These are phyloP conservation scores for Dolichoris vasculosae DNA, from an alignment of 1,140 invertebrate species.

Conservation along the genomic window DNA sequence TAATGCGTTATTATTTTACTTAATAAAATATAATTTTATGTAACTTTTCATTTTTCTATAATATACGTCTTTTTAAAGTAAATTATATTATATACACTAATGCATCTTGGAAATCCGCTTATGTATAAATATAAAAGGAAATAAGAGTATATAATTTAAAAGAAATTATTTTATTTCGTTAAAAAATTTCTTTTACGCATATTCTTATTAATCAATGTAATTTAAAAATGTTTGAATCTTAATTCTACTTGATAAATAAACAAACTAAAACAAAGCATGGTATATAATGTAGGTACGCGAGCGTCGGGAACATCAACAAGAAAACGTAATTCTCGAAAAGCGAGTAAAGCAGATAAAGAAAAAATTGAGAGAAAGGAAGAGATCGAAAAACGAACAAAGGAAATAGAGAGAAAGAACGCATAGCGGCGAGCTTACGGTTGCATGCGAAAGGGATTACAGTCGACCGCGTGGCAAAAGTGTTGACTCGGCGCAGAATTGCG, in stretches of 20 bases:
- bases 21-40: not conserved
- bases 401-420: not conserved
- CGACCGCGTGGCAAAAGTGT: not conserved
- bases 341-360: not conserved
- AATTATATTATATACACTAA: too few relatives aligned
- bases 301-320: not conserved
- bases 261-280: not conserved
- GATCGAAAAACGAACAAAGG: not conserved
- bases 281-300: not conserved
- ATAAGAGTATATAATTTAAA: too few relatives aligned
- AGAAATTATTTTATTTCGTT: too few relatives aligned
- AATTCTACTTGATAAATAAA: not conserved
- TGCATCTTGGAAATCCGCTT: too few relatives aligned
- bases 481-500: not conserved
- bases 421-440: not conserved
- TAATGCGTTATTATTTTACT: not conserved
- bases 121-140: too few relatives aligned
- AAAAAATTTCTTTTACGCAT: too few relatives aligned
- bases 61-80: too few relatives aligned
- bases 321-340: not conserved
- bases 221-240: too few relatives aligned
- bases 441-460: conserved; percentile 22
- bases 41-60: too few relatives aligned
- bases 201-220: too few relatives aligned
- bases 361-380: not conserved